Base-by-base conservation (phyloP, 2,888 invertebrate genomes). In the Ochropacha duplaris region DNA sequence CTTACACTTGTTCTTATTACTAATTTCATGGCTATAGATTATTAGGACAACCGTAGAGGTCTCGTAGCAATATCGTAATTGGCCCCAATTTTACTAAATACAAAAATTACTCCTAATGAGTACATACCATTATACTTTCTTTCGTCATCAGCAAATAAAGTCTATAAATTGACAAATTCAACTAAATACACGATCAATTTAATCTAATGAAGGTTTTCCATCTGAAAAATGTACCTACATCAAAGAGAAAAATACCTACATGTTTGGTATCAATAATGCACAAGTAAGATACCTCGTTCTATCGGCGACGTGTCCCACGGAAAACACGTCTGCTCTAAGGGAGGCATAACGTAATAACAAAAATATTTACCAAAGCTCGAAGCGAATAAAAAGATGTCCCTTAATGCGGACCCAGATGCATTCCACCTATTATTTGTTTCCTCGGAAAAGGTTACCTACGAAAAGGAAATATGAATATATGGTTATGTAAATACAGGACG, bases 341-440 rank as follows among this genome's bases (percentile, higher is more conserved):
- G 78, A 81, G 78, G 77, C 82, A 78, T 78, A 86, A 76, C 76
- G 79, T 82, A 87, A 88, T 88, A 90, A 89, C 89, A 91, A 90
- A 92, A 90, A 92, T 92, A 88, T 92, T 92, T 92, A 87, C 90
- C 83, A 77, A 82, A 88, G 79, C 87, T 83, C 85, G 74, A 84
- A 82, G 78, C 83, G 86, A 89, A 90, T 90, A 88, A 84, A 91
- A 90, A 89, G 83, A 90, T 90, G 90, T 90, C 91, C 92, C 90
- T 88, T 90, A 91, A 91, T 88, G 80, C 83, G 80, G 79, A 61
- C 85, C 81, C 89, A 90, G 88, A 86, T 90, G 90, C 88, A 88
- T 81, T 84, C 83, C 69, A 80, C 81, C 90, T 89, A 91, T 91
- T 89, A 91, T 92, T 91, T 87, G 87, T 86, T 87, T 83, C 83